Conservation (phyloP, 2,797 vertebrate species). For the Carapus acus region DNA sequence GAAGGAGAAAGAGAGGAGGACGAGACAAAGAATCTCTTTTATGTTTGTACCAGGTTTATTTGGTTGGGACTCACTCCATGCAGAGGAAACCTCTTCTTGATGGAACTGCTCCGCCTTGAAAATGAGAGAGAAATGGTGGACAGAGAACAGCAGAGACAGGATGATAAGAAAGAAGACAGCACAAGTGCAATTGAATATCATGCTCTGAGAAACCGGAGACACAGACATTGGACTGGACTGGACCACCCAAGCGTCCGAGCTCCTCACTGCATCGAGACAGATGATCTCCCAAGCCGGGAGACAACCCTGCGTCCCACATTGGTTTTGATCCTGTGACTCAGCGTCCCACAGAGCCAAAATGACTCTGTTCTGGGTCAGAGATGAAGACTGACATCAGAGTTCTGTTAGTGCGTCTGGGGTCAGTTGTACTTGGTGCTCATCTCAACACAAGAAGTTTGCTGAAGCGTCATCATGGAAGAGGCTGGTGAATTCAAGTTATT, state of each 20-base stretch:
- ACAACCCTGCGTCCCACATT: constrained; percentile 20
- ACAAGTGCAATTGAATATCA: constrained; percentile 31
- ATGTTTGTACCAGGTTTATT: constrained; percentile 80
- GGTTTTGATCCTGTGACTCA: constrained; percentile 36
- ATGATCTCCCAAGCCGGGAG: constrained; percentile 27
- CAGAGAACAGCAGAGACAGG: constrained; percentile 19
- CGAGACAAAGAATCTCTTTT: constrained; percentile 81
- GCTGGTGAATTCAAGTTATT: neutral
- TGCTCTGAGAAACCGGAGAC: constrained; percentile 28
- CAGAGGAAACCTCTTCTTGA: constrained; percentile 42
- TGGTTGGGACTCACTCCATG: constrained; percentile 63
- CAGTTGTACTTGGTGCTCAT: too few species aligned
- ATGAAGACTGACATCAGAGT: neutral
- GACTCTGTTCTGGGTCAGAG: neutral
- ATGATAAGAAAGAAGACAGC: constrained; percentile 34
- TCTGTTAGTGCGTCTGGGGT: neutral
- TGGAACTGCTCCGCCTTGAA: neutral
- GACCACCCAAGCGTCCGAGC: constrained; percentile 83
- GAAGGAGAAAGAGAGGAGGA: too few species aligned
- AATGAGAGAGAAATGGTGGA: neutral
- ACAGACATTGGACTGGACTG: constrained; percentile 28
- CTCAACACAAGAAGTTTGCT: too few species aligned
- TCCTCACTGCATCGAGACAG: constrained; percentile 49
- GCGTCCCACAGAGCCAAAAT: constrained; percentile 17
- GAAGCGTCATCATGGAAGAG: too few species aligned